Percentiles rank a stretch among this genome's conserved stretches.
Conservation (phyloP, 2,888 invertebrate species). For the Eupithecia tripunctaria region DNA sequence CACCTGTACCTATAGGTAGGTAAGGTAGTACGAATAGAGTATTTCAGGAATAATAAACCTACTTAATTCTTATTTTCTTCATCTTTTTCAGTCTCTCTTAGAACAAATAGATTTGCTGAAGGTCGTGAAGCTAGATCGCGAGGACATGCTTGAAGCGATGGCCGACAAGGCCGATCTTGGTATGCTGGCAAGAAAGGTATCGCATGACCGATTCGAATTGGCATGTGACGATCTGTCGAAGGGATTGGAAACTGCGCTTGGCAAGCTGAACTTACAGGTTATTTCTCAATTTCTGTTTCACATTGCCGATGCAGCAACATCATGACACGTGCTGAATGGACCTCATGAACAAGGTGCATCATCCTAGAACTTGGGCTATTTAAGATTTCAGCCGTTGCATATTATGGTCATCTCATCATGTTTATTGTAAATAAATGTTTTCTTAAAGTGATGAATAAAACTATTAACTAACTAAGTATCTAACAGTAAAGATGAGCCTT, state of each 20-base stretch:
- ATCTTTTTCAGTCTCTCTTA: constrained; percentile 75
- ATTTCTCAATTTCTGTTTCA: not conserved
- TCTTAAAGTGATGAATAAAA: no score
- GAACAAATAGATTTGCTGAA: constrained; percentile 88
- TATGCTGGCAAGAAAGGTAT: constrained; percentile 88
- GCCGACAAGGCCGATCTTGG: constrained; percentile 90
- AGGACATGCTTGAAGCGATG: constrained; percentile 88
- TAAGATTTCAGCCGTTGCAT: no score
- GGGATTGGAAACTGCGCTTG: constrained; percentile 86
- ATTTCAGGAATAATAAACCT: not conserved
- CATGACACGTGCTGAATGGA: no score
- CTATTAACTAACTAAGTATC: no score
- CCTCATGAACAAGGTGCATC: not conserved
- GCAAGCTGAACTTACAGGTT: constrained; percentile 86
- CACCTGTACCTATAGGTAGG: no score
- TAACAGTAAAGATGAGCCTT: no score
- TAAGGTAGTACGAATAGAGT: no score
- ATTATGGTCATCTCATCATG: no score
- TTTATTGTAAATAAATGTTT: no score
- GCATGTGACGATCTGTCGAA: constrained; percentile 87
- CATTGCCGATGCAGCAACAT: no score
- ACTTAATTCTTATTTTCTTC: not conserved
- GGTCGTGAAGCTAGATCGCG: constrained; percentile 88
- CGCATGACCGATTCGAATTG: constrained; percentile 88
- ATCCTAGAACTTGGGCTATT: not conserved